Base-by-base conservation (phyloP, 2,888 invertebrate species). In the Buathra laborator region DNA sequence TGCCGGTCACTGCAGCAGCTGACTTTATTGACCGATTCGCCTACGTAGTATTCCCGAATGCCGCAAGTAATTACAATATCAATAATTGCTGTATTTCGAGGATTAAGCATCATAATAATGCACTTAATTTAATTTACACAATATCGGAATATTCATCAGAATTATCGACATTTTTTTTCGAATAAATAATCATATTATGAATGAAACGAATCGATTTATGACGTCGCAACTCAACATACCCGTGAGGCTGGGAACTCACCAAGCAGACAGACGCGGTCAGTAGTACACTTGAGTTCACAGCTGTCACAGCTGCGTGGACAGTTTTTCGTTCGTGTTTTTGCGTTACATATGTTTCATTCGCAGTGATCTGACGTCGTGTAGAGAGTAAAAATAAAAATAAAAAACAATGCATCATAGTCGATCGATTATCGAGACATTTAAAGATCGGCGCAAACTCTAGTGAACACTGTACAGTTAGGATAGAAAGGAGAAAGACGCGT, bases 291-390 rank as follows among this genome's bases (percentile, higher is more conserved):
- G 62, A 62, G 62, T 62, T 62, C 62, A 62, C 62, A 62, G 62
- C 62, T 62, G 62, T 62, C 32, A 32, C 62, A 62, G 62, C 62
- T 32, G 62, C 62, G 62, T 62, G 32, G 29, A 14, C 62, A 59
- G 14, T 59, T 59, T 59, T 62, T 44, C 67, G 67, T 67, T 67
- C 16, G 24, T 24, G 46, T 24, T 62, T 62, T 62, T n/a, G 67
- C 67, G 46, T 19, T 44, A 66, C 70, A 78, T 78, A 78, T 62
- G 59, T 78, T 78, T 70, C 37, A 16, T 32, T 37, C 44, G 16
- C 46, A 2, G 24, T 66, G 19, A 76, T 53, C 19, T 10, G 48
- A 14, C 46, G 48, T 16, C 37, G 29, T 19, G 78, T 29, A 16
- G 7, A n/a, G 62, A 70, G 32, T 32, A 44, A 24, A 19, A 59